Conservation (phyloP, 1,140 invertebrate genomes). For the Belonocnema kinseyi region DNA sequence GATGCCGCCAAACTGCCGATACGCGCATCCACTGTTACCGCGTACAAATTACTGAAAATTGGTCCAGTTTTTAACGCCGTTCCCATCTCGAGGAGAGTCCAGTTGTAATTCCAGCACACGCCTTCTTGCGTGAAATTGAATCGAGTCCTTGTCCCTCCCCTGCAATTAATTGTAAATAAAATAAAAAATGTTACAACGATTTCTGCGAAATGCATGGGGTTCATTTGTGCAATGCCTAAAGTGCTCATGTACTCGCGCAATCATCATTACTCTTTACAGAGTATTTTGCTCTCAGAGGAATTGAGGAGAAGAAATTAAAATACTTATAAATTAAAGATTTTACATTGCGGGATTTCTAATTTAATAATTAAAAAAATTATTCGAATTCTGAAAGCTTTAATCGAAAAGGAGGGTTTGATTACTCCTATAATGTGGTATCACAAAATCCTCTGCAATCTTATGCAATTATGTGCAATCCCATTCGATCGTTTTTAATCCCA, state of each 20-base stretch:
- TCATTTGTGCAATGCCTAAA: background rate
- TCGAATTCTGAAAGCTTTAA: too few species aligned
- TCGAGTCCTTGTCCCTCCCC: background rate
- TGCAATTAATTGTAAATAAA: constrained; percentile 21
- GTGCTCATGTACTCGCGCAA: background rate
- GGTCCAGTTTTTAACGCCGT: constrained; percentile 30
- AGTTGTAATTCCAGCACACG: constrained; percentile 24
- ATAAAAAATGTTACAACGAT: background rate
- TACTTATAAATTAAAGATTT: background rate
- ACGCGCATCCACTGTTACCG: constrained; percentile 11
- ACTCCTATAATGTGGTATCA: too few species aligned
- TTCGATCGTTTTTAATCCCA: too few species aligned
- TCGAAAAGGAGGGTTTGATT: too few species aligned
- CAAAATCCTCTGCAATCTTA: too few species aligned
- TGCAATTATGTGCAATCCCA: too few species aligned
- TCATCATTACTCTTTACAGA: background rate
- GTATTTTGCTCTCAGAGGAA: background rate
- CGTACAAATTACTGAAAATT: constrained; percentile 31
- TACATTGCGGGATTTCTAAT: too few species aligned
- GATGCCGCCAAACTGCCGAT: constrained; percentile 4
- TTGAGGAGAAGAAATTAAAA: background rate
- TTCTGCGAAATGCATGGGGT: background rate
- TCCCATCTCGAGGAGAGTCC: background rate
- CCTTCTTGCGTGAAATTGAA: constrained; percentile 31
- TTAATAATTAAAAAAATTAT: too few species aligned